Conservation (phyloP, 2,113 vertebrate species). For the Xiphorhynchus elegans region DNA sequence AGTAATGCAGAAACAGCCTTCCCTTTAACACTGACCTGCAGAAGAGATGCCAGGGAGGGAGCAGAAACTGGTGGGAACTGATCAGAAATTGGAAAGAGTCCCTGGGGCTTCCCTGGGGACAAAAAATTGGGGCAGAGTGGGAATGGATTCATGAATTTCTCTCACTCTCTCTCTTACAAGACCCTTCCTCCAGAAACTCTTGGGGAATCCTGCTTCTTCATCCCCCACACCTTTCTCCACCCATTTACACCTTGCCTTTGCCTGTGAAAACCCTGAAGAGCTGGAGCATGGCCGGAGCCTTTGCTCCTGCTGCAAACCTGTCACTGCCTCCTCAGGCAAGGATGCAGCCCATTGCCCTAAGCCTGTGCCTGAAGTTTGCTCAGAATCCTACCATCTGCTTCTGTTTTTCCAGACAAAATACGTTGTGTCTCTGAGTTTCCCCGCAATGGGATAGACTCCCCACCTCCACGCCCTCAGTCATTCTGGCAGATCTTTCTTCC, state of each 20-base stretch:
- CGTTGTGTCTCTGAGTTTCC: not conserved
- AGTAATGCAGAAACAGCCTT: not conserved
- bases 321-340: not conserved
- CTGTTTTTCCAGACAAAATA: slow-evolving; percentile 40
- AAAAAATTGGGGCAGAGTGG: not conserved
- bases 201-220: not conserved
- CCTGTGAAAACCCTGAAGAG: not conserved
- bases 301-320: not conserved
- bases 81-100: not conserved
- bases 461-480: not conserved
- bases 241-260: not conserved
- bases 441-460: not conserved
- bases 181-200: accelerated
- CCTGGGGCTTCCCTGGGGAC: not conserved
- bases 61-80: not conserved
- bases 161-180: not conserved
- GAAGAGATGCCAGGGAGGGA: not conserved
- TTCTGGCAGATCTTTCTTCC: slow-evolving; percentile 41
- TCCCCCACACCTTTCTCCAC: not conserved
- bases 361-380: not conserved
- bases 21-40: not conserved
- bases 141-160: not conserved
- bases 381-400: slow-evolving; percentile 27
- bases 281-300: accelerated
- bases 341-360: accelerated